Evolutionary conservation across 2,888 invertebrate genomes (phyloP).

Genomic region (Agelastica alni): DNA sequence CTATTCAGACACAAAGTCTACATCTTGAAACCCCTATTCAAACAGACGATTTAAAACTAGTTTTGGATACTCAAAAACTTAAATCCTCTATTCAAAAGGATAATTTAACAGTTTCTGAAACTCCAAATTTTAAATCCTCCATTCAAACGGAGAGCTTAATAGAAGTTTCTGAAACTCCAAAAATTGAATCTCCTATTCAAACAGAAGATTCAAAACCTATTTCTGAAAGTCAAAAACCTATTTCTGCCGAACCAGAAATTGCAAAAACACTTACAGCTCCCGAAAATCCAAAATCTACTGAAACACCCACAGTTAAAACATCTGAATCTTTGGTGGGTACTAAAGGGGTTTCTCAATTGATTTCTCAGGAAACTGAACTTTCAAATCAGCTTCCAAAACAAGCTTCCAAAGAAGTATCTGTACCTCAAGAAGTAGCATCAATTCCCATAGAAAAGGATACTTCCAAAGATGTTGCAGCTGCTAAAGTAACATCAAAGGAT

Average conservation of each 20-base stretch:
- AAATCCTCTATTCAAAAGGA: too few relatives aligned
- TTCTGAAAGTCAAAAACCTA: not conserved
- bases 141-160: too few relatives aligned
- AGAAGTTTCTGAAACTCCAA: too few relatives aligned
- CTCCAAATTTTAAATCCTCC: too few relatives aligned
- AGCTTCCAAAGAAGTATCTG: constrained; percentile 17
- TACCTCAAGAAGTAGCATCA: not conserved
- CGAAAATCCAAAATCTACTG: constrained; percentile 15
- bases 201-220: constrained; percentile 1
- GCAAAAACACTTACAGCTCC: not conserved
- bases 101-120: too few relatives aligned
- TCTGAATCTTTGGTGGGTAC: constrained; percentile 21
- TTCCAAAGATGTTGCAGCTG: not conserved
- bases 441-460: constrained; percentile 12
- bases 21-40: too few relatives aligned
- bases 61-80: too few relatives aligned
- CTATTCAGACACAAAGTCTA: too few relatives aligned
- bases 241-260: not conserved
- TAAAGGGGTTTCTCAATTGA: constrained; percentile 22
- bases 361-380: too few relatives aligned
- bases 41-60: too few relatives aligned
- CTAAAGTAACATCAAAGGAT: constrained; percentile 10
- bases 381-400: constrained; percentile 16
- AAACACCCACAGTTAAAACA: constrained; percentile 28
- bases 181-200: too few relatives aligned